Evolutionary conservation across 2,797 vertebrate genomes (phyloP), one percentile per base, ranked within the genome.

Genomic region (Eremophila alpestris): DNA sequence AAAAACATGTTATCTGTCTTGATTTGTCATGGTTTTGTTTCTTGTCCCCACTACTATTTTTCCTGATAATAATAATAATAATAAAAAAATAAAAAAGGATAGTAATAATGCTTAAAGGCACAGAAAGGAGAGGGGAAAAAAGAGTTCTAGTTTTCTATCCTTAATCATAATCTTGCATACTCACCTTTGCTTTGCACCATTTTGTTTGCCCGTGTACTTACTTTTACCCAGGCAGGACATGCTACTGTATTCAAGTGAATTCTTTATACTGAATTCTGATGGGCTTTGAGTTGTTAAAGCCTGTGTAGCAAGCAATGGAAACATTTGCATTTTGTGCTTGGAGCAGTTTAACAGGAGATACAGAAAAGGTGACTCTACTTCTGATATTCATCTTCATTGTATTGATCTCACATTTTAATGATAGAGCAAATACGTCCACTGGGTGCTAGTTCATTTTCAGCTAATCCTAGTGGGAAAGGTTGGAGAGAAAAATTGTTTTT

Each of bases 401-500:
- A 94, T 51, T 85, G 56, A 74, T 91, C 58, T 71, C 46, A 29
- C 38, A 32, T 93, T 79, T 84, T 83, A 94, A 81, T 80, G 71
- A 58, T 17, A 74, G 68, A 87, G 64, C 32, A 89, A 90, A 87
- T 73, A 60, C 1, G 3, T 71, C 90, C n/a, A 22, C 65, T 91
- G 86, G 86, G 68, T 6, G 8, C 52, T 64, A 27, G 65, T 74
- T 90, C 58, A 70, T 92, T 94, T 95, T 77, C 67, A 94, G 40
- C 49, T 90, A 89, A 94, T 89, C 54, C 49, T 87, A 80, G 63
- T 63, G 86, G 88, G 68, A 95, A 78, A 83, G 36, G 7, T 78
- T 90, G 54, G 88, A 82, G 46, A 62, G 67, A 92, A 90, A 96
- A 90, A 27, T 65, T 32, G 67, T 56, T 93, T 89, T 76, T 45